A percentile compares a stretch with the other conserved stretches of the same genome.
These are phyloP conservation scores for Centropristis striata DNA, from an alignment of 2,113 vertebrate species.

Conservation along the genomic window DNA sequence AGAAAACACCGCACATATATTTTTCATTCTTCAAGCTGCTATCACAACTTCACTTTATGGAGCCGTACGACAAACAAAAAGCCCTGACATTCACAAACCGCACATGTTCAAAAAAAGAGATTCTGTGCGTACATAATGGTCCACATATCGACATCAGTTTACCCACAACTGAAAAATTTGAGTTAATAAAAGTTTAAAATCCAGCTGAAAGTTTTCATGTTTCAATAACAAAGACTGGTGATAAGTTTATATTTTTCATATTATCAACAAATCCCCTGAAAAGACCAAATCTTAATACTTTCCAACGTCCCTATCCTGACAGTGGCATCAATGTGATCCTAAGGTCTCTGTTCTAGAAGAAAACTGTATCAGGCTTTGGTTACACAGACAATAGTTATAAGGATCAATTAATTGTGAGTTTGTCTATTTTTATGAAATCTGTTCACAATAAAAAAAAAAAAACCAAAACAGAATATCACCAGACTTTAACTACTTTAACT, in stretches of 20 bases:
- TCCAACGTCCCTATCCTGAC: not conserved
- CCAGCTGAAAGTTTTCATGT: not conserved
- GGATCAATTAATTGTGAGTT: not conserved
- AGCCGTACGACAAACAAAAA: slow-evolving; percentile 6
- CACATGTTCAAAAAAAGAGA: not conserved
- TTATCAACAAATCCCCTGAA: not conserved
- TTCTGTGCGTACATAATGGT: slow-evolving; percentile 49
- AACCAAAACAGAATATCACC: not conserved
- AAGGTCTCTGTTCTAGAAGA: not conserved
- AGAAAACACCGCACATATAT: not conserved
- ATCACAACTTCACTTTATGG: not conserved
- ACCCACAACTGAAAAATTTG: not conserved
- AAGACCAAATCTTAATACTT: not conserved
- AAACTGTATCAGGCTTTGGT: not conserved
- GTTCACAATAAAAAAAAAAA: not conserved
- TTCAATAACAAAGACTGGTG: not conserved
- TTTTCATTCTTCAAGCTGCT: not conserved
- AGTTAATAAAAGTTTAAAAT: slow-evolving; percentile 13
- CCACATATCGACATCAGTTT: slow-evolving; percentile 19
- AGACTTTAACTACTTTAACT: not conserved
- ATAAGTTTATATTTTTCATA: not conserved
- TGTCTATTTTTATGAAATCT: slow-evolving; percentile 1
- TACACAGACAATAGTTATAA: not conserved
- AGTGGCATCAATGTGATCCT: not conserved
- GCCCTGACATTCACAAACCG: not conserved